Evolutionary conservation across 2,888 invertebrate species (phyloP), one percentile per base, ranked within the genome.

Genomic region (Drosophila nigricruria): DNA sequence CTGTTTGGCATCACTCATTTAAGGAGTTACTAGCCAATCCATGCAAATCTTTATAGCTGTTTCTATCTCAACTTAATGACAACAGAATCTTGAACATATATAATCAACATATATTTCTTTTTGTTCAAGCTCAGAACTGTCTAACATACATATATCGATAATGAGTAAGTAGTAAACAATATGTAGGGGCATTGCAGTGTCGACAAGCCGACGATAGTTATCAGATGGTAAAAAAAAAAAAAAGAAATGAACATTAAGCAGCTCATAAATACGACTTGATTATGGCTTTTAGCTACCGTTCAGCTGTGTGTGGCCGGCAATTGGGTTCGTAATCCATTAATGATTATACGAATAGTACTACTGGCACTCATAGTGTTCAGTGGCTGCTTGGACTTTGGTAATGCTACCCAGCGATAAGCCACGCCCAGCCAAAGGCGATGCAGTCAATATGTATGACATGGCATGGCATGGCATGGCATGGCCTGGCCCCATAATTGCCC

Each of bases 211-310:
- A 9, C 40, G 40, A 10, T 3, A 27, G 40, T 58, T 32, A 23
- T 30, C 54, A 54, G 38, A 27, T 20, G 18, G 30, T 12, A 43
- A 16, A 43, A 43, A 45, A 45, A 16, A 25, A 25, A 3, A 23
- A 12, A 20, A 20, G 20, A 12, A 20, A 20, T 6, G 16, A 73
- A 65, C 66, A 84, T 52, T 67, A 69, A 77, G 68, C 81, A 73
- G 66, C 61, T 54, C 84, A 81, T 83, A 86, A 86, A 88, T 74
- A 86, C 64, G 70, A 65, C 70, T 82, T 86, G 81, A 82, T 88
- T 82, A 72, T 63, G 81, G 87, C 81, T 86, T 89, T 83, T 70
- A 77, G 88, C 83, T 83, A 83, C 87, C 78, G 89, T 83, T 77
- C 79, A 70, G 54, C 49, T 53, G 62, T 45, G 62, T 45, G 60